Conservation (phyloP, 2,797 vertebrate species). For the Chaenodraco wilsoni region DNA sequence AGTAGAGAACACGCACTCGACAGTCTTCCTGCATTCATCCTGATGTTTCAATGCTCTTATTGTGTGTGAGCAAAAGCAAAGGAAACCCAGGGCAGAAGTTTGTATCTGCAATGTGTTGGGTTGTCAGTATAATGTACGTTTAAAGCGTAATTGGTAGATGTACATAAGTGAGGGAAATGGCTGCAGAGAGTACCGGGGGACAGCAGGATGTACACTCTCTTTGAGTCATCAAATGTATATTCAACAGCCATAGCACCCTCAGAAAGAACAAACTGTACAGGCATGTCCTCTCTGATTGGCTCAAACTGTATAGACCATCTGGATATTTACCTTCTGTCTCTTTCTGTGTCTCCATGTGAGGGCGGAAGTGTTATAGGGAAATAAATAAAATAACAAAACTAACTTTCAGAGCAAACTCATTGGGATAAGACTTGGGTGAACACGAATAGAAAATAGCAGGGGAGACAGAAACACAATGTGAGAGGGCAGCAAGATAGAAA, state of each 20-base stretch:
- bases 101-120: conserved; percentile 6
- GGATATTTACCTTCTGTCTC: conserved; percentile 9
- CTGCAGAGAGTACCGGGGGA: conserved; percentile 39
- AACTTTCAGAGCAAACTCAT: background rate
- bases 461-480: conserved; percentile 5
- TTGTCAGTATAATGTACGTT: conserved; percentile 26
- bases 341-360: background rate
- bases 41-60: conserved; percentile 18
- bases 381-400: background rate
- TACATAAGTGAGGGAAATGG: conserved; percentile 40
- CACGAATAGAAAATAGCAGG: conserved; percentile 13
- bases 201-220: conserved; percentile 21
- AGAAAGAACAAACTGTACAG: background rate
- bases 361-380: background rate
- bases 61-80: background rate
- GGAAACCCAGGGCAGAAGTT: background rate
- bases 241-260: background rate
- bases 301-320: conserved; percentile 18
- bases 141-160: conserved; percentile 31
- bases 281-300: conserved; percentile 9
- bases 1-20: conserved; percentile 31
- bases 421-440: conserved; percentile 2
- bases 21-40: conserved; percentile 15
- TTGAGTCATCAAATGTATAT: conserved; percentile 23
- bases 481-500: conserved; percentile 28